Percentiles rank a stretch among this genome's conserved stretches.
These are phyloP conservation scores for Mastacembelus armatus DNA, from an alignment of 2,797 vertebrate genomes.

Conservation along the genomic window DNA sequence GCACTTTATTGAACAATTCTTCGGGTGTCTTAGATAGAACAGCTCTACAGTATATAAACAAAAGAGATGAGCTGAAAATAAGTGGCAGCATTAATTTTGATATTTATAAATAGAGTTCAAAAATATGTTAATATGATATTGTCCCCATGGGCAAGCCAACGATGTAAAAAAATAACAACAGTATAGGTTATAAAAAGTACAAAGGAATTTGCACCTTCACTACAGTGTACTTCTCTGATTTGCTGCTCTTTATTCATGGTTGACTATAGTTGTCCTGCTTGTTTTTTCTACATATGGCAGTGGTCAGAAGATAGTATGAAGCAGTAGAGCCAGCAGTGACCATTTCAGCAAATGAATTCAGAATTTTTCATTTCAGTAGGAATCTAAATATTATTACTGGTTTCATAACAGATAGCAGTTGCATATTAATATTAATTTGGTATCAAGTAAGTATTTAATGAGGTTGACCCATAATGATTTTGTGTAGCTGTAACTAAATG, in stretches of 20 bases:
- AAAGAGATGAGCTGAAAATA: constrained; percentile 7
- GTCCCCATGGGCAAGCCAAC: constrained; percentile 3
- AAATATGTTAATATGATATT: constrained; percentile 2
- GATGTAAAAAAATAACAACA: constrained; percentile 1
- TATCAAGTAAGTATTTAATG: constrained; percentile 9
- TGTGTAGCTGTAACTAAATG: no score
- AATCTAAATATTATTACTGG: constrained; percentile 1
- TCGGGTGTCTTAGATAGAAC: constrained; percentile 26
- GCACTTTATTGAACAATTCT: constrained; percentile 2
- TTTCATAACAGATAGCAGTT: not conserved
- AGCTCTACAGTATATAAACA: constrained; percentile 34
- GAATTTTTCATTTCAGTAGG: not conserved
- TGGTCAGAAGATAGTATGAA: not conserved
- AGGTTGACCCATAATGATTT: not conserved
- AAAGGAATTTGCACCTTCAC: not conserved
- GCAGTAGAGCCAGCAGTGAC: not conserved
- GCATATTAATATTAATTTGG: not conserved
- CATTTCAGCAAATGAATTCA: not conserved
- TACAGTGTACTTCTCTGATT: not conserved
- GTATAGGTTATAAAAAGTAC: not conserved
- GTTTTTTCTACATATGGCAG: constrained; percentile 3
- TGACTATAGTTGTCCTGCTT: not conserved
- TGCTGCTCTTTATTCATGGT: not conserved
- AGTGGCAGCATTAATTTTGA: constrained; percentile 12
- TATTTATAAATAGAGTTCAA: not conserved